Evolutionary conservation across 1,140 invertebrate species (phyloP).

Genomic region (Thaumatotibia leucotreta): DNA sequence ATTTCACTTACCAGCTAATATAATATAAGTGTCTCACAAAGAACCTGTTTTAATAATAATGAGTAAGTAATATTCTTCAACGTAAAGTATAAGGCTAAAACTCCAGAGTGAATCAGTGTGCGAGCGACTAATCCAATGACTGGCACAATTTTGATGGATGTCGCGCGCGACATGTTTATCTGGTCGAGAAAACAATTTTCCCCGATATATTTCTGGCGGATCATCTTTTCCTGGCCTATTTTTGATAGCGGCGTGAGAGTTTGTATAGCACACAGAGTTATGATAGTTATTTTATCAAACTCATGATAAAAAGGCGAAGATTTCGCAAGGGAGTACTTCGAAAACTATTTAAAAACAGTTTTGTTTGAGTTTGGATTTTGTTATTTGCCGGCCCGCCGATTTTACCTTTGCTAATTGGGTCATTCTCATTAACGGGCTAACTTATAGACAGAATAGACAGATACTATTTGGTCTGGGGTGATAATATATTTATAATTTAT

Average conservation of each 20-base stretch:
- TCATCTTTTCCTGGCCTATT: conserved; percentile 9
- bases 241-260: background rate
- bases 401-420: too few relatives aligned
- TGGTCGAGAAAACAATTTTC: conserved; percentile 31
- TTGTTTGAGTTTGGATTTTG: too few relatives aligned
- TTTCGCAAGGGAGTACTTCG: background rate
- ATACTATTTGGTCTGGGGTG: too few relatives aligned
- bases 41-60: too few relatives aligned
- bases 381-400: too few relatives aligned
- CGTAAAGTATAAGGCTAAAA: background rate
- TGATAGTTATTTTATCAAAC: background rate
- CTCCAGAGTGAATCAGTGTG: background rate
- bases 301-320: too few relatives aligned
- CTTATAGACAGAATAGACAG: too few relatives aligned
- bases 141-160: conserved; percentile 35
- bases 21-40: too few relatives aligned
- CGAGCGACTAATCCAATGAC: conserved; percentile 18
- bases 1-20: too few relatives aligned
- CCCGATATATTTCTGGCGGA: conserved; percentile 23
- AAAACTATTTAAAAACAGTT: background rate
- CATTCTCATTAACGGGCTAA: too few relatives aligned
- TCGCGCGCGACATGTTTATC: conserved; percentile 29
- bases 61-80: too few relatives aligned
- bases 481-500: too few relatives aligned
- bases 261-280: background rate